Base-by-base conservation (phyloP, 1,140 invertebrate genomes). In the Aporrectodea caliginosa region DNA sequence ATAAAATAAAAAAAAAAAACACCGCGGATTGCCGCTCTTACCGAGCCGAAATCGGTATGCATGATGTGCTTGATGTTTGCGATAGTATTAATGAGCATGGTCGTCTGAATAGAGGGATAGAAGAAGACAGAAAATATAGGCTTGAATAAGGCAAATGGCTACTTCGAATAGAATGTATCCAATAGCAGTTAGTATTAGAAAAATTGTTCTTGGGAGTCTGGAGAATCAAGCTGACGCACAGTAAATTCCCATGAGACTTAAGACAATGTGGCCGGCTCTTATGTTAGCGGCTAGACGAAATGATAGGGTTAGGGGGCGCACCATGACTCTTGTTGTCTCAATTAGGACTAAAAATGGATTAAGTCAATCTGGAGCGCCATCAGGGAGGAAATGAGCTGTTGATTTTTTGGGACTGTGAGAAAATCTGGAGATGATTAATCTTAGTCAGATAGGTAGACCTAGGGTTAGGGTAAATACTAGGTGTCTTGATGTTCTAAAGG, bases 261-360 rank as follows among this genome's bases (percentile, higher is more conserved):
- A 81, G 78, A 92, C 82, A 85, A 92, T 85, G 84, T 92, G 91
- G 0, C 91, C 91, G 16, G 91, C 91, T 89, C 92, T 92, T 90
- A 92, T 92, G 89, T 92, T 92, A 68, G 92, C 91, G 16, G 90
- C 89, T 88, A 92, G 84, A 80, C 91, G 92, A 75, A 92, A 88
- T 35, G 90, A 89, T 88, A 92, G 86, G 1, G 91, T 92, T 84
- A 88, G 84, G 12, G 91, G 91, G 6, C 91, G 91, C 88, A 93
- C 92, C 69, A 84, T 68, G 80, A 88, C 85, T 78, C 87, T 89
- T 69, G 87, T 84, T 68, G 77, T 84, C 85, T 89, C 87, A 85
- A 89, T 88, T 43, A 87, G 35, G 31, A 88, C 87, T 80, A 89
- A 86, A 81, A 89, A 87, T 14, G 89, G 89, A 85, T 90, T 90